phyloP scores from a whole-genome alignment of 2,888 invertebrate genomes.

The Drosophila falleni region DNA sequence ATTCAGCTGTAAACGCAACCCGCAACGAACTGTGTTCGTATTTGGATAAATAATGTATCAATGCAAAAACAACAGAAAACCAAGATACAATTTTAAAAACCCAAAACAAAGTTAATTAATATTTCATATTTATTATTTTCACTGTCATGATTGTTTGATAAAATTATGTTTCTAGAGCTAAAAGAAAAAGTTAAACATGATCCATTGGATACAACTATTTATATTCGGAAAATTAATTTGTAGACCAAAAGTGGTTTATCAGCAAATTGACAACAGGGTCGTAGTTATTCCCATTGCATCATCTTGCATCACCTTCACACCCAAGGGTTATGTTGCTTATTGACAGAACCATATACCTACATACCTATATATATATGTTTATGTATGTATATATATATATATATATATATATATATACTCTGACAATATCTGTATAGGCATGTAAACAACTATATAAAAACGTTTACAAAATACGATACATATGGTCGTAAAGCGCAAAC shows the following conservation, averaged over 20 bases:
- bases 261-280: slow-evolving; percentile 22
- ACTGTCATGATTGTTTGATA: too few relatives aligned
- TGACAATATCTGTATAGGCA: not conserved
- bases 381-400: not conserved
- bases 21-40: not conserved
- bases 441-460: not conserved
- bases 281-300: not conserved
- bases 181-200: too few relatives aligned
- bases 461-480: slow-evolving; percentile 7
- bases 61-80: not conserved
- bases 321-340: slow-evolving; percentile 1
- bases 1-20: slow-evolving; percentile 39
- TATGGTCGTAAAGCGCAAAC: slow-evolving; percentile 33
- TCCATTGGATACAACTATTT: too few relatives aligned
- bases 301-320: slow-evolving; percentile 2
- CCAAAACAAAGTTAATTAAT: too few relatives aligned
- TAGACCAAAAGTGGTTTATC: not conserved
- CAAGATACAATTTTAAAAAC: not conserved
- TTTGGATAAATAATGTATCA: not conserved
- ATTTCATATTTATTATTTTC: too few relatives aligned
- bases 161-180: too few relatives aligned
- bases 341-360: not conserved
- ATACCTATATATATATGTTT: not conserved
- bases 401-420: not conserved
- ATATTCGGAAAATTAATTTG: not conserved